These are phyloP conservation scores for Himantopus leucocephalus DNA, from an alignment of 2,113 vertebrate genomes.

Conservation along the genomic window DNA sequence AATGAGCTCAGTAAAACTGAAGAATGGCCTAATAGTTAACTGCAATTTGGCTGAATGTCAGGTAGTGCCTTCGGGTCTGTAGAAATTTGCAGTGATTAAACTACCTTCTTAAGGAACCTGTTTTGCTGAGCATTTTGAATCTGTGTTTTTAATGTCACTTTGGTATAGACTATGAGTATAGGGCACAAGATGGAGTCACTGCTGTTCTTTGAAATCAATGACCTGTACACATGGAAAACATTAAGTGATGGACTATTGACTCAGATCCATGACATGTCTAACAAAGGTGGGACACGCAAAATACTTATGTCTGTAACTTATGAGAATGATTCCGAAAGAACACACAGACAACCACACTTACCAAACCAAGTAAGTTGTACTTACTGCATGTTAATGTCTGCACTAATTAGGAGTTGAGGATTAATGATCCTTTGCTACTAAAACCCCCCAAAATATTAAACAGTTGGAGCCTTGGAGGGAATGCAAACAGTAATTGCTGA, in stretches of 20 bases:
- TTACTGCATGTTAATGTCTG: background rate
- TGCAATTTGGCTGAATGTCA: conserved; percentile 54
- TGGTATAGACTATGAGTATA: background rate
- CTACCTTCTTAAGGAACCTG: background rate
- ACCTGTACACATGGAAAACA: background rate
- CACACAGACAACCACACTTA: background rate
- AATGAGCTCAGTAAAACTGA: conserved; percentile 10
- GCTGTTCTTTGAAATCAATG: background rate
- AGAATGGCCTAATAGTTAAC: conserved; percentile 22
- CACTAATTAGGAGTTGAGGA: background rate
- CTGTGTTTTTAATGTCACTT: background rate
- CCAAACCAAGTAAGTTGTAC: background rate
- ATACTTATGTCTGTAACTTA: background rate
- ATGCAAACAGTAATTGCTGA: background rate
- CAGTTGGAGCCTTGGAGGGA: background rate
- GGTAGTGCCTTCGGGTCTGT: conserved; percentile 24
- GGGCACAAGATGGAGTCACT: background rate
- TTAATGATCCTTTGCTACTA: background rate
- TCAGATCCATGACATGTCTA: background rate
- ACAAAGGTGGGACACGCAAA: background rate
- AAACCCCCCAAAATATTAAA: background rate
- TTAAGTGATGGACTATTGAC: background rate
- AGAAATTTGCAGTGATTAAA: conserved; percentile 50
- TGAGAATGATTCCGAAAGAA: background rate
- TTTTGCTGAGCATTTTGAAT: background rate